phyloP scores from a whole-genome alignment of 1,140 invertebrate species.

The Drosophila carrolli region DNA sequence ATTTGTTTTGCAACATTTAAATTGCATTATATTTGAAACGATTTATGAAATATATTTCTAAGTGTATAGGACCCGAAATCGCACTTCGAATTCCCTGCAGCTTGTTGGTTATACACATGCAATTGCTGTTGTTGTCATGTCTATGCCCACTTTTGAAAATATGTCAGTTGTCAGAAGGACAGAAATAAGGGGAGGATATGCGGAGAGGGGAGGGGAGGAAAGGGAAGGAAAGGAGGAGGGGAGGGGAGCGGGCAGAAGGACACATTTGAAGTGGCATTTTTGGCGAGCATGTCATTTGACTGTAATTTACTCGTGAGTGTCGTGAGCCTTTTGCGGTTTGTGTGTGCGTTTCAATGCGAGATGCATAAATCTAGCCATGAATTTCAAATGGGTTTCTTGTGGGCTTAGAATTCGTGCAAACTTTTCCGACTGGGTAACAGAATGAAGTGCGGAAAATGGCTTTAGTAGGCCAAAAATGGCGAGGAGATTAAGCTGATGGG shows the following conservation, averaged over 20 bases:
- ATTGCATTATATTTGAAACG: no score
- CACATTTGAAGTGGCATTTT: conserved; percentile 74
- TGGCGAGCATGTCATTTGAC: conserved; percentile 78
- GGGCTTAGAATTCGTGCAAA: conserved; percentile 30
- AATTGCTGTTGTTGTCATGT: conserved; percentile 75
- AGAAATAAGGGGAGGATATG: neutral
- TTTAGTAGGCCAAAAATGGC: conserved; percentile 33
- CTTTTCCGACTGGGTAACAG: conserved; percentile 11
- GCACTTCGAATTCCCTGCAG: conserved; percentile 36
- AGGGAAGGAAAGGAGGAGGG: neutral
- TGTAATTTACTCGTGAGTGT: conserved; percentile 73
- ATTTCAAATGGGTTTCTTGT: conserved; percentile 46
- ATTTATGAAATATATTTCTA: no score
- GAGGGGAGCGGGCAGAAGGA: conserved; percentile 10
- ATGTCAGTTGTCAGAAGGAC: conserved; percentile 69
- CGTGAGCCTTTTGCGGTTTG: conserved; percentile 32
- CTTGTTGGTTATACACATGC: conserved; percentile 50
- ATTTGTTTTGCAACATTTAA: no score
- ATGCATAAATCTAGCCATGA: conserved; percentile 65
- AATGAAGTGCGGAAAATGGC: conserved; percentile 14
- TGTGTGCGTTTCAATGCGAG: conserved; percentile 47
- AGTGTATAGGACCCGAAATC: conserved; percentile 27
- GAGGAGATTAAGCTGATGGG: neutral
- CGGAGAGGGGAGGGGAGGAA: neutral
- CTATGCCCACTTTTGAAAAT: conserved; percentile 79